Base-by-base conservation (phyloP, 2,113 vertebrate species). In the Corvus moneduloides region DNA sequence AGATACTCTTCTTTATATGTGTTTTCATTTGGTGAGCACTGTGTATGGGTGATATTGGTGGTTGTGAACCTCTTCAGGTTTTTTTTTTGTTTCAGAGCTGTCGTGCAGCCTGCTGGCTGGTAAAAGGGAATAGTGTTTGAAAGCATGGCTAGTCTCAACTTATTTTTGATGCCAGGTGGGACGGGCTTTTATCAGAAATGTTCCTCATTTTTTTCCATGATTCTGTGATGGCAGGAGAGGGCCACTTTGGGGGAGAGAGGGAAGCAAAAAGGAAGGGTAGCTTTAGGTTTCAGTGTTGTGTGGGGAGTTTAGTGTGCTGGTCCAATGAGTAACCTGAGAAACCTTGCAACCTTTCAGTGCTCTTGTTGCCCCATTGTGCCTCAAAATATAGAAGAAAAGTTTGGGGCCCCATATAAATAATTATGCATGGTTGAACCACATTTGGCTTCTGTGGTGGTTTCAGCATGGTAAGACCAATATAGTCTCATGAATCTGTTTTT, bases 151-250 rank as follows among this genome's bases (percentile, higher is more conserved):
- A 61, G 16, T 48, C 66, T 5, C 21, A 56, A 37, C 4, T 59
- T 75, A 30, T 7, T 75, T 96, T 51, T 84, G 62, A 68, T 77
- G 37, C 35, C 0, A 1, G 15, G 22, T 21, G 10, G 13, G 13
- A 19, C 0, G 0, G 35, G 16, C 27, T 81, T 82, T 41, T 74
- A 21, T 41, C 17, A 41, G n/a, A 71, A 79, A 52, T 0, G 0
- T 27, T 67, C 35, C 43, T 15, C 3, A 0, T 39, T 68, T 75
- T 68, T 52, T n/a, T 39, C 61, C 1, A 1, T 41, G 43, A 22
- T 83, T 63, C n/a, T 69, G 8, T 26, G 37, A 13, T 61, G 59
- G 13, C 15, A 16, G 43, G 18, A 92, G n/a, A 33, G 39, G 30
- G 44, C 32, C 7, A 6, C 43, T 85, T 79, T 55, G 10, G 3